These are phyloP conservation scores for Halichoerus grypus DNA, from an alignment of 2,113 vertebrate genomes.

Conservation along the genomic window DNA sequence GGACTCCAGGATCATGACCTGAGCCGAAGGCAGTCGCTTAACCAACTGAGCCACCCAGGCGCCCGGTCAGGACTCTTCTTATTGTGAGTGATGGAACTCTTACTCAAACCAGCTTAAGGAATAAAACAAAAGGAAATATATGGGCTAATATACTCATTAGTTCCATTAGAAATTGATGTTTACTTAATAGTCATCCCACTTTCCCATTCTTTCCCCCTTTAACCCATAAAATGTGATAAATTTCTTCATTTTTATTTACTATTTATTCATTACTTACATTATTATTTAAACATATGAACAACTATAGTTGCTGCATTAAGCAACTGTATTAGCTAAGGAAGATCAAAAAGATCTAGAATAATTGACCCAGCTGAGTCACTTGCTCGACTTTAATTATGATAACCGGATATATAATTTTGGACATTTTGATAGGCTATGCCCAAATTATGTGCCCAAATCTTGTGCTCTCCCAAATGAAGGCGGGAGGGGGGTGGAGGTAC, in stretches of 20 bases:
- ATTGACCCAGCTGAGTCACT: background rate
- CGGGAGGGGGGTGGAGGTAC: too few species aligned
- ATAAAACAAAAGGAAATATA: background rate
- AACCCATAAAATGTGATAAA: background rate
- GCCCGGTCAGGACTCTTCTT: background rate
- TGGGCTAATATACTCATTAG: background rate
- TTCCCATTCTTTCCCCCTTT: background rate
- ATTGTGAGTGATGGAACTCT: background rate
- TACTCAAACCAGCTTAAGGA: background rate
- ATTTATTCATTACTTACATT: background rate
- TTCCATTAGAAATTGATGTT: background rate
- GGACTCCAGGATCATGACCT: too few species aligned
- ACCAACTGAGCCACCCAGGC: too few species aligned
- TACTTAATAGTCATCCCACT: background rate
- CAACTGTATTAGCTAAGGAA: background rate
- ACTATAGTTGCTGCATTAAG: background rate
- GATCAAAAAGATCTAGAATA: background rate
- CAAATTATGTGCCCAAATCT: background rate
- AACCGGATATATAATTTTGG: background rate
- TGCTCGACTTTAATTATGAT: background rate
- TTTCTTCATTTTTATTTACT: background rate
- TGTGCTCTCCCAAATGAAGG: background rate
- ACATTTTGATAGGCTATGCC: background rate
- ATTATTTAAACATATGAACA: background rate
- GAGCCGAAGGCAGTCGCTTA: too few species aligned